A percentile compares a stretch with the other conserved stretches of the same genome.
phyloP scores from a whole-genome alignment of 2,797 vertebrate species.

The Saxicola maurus region DNA sequence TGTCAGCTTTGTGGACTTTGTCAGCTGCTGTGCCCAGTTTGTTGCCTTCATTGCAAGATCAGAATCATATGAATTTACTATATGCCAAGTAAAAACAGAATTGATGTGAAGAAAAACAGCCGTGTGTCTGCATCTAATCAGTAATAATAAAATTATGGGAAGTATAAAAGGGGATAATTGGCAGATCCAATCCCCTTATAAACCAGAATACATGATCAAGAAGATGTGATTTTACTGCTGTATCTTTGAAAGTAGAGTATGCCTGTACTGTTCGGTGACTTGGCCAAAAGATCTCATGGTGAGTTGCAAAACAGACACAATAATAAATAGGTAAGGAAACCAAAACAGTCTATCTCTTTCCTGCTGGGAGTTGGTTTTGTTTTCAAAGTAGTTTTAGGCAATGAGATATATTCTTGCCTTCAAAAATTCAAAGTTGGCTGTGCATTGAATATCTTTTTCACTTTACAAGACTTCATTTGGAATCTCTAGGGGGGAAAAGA shows the following conservation, averaged over 20 bases:
- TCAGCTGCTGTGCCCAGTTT: background rate
- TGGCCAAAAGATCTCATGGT: background rate
- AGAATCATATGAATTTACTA: background rate
- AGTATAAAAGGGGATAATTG: background rate
- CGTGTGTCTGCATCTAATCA: background rate
- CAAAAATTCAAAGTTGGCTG: slow-evolving; percentile 11
- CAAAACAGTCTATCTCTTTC: background rate
- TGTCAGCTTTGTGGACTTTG: background rate
- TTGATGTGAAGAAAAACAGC: background rate
- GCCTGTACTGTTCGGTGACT: background rate
- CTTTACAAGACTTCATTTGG: background rate
- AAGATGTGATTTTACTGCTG: background rate
- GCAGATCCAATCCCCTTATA: slow-evolving; percentile 21
- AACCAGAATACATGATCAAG: background rate
- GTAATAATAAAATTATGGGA: background rate
- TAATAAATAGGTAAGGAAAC: background rate
- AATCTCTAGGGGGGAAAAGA: background rate
- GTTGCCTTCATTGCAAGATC: slow-evolving; percentile 20
- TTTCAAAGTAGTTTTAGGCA: background rate
- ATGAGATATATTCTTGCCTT: background rate
- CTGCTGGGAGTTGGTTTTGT: background rate
- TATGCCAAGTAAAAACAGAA: background rate
- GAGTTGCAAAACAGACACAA: background rate
- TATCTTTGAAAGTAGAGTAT: slow-evolving; percentile 27
- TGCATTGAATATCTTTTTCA: background rate